phyloP scores from a whole-genome alignment of 2,888 invertebrate species.

The Pyrrhosoma nymphula region DNA sequence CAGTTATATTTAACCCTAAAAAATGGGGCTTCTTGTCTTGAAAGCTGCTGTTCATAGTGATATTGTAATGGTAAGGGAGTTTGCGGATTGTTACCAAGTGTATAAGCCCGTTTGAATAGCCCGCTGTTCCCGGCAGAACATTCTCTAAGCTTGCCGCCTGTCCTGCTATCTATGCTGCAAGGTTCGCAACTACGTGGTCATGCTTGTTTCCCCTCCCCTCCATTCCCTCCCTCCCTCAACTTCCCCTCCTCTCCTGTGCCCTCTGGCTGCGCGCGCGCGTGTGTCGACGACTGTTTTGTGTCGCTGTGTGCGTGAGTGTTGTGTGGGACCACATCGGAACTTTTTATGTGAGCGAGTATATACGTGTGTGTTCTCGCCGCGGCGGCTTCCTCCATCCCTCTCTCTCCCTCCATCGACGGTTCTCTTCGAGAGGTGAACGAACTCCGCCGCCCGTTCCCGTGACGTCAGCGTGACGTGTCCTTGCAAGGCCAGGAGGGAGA shows the following conservation, averaged over 20 bases:
- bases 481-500: slow-evolving; percentile 68
- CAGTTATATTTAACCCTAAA: too few species aligned
- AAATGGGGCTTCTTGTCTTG: too few species aligned
- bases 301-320: neutral
- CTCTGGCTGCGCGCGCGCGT: slow-evolving; percentile 45
- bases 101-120: neutral
- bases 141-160: neutral
- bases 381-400: slow-evolving; percentile 32
- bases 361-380: slow-evolving; percentile 26
- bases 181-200: neutral
- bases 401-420: neutral
- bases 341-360: neutral
- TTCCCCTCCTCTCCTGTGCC: neutral
- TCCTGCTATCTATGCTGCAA: slow-evolving; percentile 45
- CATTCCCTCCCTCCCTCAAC: neutral
- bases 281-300: slow-evolving; percentile 31
- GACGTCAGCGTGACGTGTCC: slow-evolving; percentile 68
- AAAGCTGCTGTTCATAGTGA: too few species aligned
- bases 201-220: neutral
- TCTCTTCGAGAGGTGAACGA: slow-evolving; percentile 46
- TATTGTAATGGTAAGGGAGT: too few species aligned
- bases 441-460: slow-evolving; percentile 61
- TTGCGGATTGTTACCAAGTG: too few species aligned
- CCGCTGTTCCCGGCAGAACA: neutral
- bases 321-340: slow-evolving; percentile 29